Evolutionary conservation across 2,797 vertebrate genomes (phyloP).

Genomic region (Coregonus suidteri): DNA sequence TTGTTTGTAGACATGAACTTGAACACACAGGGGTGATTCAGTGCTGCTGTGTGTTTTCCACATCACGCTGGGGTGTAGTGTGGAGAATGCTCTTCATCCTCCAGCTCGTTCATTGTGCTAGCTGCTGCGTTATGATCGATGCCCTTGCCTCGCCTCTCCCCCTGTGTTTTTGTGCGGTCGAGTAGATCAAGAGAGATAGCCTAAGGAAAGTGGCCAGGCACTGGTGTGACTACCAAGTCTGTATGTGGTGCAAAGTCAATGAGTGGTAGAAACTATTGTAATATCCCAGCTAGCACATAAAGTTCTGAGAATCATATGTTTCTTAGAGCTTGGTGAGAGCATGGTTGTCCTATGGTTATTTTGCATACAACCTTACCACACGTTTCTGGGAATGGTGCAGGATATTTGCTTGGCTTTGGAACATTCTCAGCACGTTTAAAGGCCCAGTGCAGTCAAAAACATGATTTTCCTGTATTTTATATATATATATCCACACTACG

Average conservation of each 20-base stretch:
- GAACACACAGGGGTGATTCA: neutral
- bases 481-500: too few relatives aligned
- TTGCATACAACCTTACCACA: too few relatives aligned
- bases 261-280: neutral
- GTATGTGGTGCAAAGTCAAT: slow-evolving; percentile 6
- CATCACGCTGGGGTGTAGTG: neutral
- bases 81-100: neutral
- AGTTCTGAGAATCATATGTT: too few relatives aligned
- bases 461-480: too few relatives aligned
- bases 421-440: too few relatives aligned
- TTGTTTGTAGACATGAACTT: too few relatives aligned
- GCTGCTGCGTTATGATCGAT: neutral
- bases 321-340: too few relatives aligned
- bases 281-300: too few relatives aligned
- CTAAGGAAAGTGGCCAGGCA: neutral
- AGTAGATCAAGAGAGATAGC: neutral
- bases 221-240: slow-evolving; percentile 13
- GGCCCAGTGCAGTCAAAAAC: too few relatives aligned
- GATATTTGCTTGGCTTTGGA: too few relatives aligned
- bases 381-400: too few relatives aligned
- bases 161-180: slow-evolving; percentile 3
- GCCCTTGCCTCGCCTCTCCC: neutral
- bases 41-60: neutral
- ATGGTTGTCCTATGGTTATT: too few relatives aligned
- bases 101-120: neutral